These are phyloP conservation scores for Apeltes quadracus DNA, from an alignment of 2,113 vertebrate species.

Conservation along the genomic window DNA sequence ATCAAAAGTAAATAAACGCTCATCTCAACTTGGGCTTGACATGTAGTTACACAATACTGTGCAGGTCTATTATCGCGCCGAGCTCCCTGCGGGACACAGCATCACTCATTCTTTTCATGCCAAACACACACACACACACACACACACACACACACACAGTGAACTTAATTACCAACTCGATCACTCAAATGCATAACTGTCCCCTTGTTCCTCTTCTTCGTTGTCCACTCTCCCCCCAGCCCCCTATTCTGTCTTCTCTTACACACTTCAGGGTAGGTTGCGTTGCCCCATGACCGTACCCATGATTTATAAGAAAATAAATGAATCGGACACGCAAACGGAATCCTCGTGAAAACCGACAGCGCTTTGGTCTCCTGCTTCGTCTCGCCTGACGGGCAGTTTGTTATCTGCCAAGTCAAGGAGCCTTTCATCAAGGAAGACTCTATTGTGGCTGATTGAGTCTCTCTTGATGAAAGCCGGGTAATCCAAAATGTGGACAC, in stretches of 20 bases:
- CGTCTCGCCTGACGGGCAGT: constrained; percentile 25
- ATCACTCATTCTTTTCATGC: constrained; percentile 33
- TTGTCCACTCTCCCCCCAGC: not conserved
- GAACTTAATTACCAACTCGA: constrained; percentile 39
- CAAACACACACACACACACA: constrained; percentile 24
- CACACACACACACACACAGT: constrained; percentile 25
- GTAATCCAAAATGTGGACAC: not conserved
- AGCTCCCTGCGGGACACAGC: constrained; percentile 18
- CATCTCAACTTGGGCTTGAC: constrained; percentile 34
- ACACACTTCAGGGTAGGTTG: constrained; percentile 35
- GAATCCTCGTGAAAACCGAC: constrained; percentile 78
- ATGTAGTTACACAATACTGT: constrained; percentile 37
- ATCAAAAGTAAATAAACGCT: constrained; percentile 57
- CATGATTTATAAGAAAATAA: constrained; percentile 73
- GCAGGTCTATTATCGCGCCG: constrained; percentile 21
- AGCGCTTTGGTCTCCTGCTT: constrained; percentile 50
- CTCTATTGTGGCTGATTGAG: no score
- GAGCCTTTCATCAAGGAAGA: constrained; percentile 11
- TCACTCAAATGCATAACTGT: constrained; percentile 41
- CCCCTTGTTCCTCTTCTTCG: constrained; percentile 38
- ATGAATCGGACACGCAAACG: constrained; percentile 80
- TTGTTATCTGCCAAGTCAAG: constrained; percentile 22
- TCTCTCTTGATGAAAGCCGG: no score
- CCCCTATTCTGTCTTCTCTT: constrained; percentile 25
- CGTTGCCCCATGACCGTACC: constrained; percentile 37